A percentile compares a stretch with the other conserved stretches of the same genome.
phyloP scores from a whole-genome alignment of 2,113 vertebrate genomes.

The Trogon melanurus region DNA sequence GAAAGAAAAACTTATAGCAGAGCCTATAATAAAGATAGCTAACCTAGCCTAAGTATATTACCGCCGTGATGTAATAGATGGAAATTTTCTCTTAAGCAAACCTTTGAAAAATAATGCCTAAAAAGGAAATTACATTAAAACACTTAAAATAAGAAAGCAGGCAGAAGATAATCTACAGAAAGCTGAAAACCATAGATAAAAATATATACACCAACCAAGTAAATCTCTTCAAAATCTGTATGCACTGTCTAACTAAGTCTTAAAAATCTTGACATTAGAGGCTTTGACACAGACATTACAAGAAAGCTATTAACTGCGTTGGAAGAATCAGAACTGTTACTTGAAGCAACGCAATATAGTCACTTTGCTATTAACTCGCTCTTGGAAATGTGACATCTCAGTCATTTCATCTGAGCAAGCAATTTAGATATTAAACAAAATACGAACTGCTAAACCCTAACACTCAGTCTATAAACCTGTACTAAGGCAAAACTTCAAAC shows the following conservation, averaged over 20 bases:
- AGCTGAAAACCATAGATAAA: background rate
- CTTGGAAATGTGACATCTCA: background rate
- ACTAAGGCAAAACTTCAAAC: constrained; percentile 72
- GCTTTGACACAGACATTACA: background rate
- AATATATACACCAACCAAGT: background rate
- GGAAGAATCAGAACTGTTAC: background rate
- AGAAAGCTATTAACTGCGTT: background rate
- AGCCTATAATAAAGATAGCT: background rate
- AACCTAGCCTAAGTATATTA: background rate
- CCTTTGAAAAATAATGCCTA: background rate
- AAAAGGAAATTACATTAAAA: background rate
- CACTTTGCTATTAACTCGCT: background rate
- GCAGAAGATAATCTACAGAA: background rate
- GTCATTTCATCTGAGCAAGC: constrained; percentile 9
- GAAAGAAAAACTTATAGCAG: background rate
- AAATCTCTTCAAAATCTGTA: background rate
- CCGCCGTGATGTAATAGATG: background rate
- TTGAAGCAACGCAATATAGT: background rate
- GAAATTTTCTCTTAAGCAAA: background rate
- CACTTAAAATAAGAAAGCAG: background rate
- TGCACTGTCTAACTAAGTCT: background rate
- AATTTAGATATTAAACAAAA: constrained; percentile 16
- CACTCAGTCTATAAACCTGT: constrained; percentile 64
- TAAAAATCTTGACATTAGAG: background rate
- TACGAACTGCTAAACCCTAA: constrained; percentile 33